phyloP scores from a whole-genome alignment of 2,888 invertebrate genomes.

The Liopterus haemorrhoidalis region DNA sequence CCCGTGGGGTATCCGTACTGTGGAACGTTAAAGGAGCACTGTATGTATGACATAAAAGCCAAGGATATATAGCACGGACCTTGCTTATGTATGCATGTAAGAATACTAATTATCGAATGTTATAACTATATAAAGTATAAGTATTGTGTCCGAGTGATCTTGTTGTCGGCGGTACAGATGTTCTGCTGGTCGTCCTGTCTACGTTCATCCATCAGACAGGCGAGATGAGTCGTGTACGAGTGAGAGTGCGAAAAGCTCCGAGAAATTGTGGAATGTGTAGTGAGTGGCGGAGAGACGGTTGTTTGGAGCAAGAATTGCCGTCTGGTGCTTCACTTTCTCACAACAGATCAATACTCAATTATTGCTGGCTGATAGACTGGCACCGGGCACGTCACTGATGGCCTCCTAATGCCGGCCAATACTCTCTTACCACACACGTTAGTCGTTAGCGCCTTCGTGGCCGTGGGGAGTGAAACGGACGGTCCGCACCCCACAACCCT shows the following conservation, averaged over 20 bases:
- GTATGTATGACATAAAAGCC: too few relatives aligned
- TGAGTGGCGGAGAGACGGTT: neutral
- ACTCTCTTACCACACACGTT: conserved; percentile 39
- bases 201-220: too few relatives aligned
- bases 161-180: neutral
- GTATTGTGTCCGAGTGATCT: neutral
- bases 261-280: too few relatives aligned
- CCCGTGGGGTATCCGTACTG: too few relatives aligned
- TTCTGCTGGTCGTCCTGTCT: too few relatives aligned
- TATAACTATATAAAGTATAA: neutral
- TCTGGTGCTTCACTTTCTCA: conserved; percentile 13
- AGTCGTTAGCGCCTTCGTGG: conserved; percentile 42
- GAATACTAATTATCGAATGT: neutral
- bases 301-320: conserved; percentile 20
- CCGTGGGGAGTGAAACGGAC: conserved; percentile 10
- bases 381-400: conserved; percentile 42
- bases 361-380: conserved; percentile 46
- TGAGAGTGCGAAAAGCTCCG: too few relatives aligned
- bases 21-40: too few relatives aligned
- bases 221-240: too few relatives aligned
- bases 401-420: conserved; percentile 43
- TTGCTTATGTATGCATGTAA: too few relatives aligned
- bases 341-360: conserved; percentile 47
- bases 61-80: too few relatives aligned
- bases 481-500: neutral